phyloP scores from a whole-genome alignment of 2,888 invertebrate genomes.

The Petrophora chlorosata region DNA sequence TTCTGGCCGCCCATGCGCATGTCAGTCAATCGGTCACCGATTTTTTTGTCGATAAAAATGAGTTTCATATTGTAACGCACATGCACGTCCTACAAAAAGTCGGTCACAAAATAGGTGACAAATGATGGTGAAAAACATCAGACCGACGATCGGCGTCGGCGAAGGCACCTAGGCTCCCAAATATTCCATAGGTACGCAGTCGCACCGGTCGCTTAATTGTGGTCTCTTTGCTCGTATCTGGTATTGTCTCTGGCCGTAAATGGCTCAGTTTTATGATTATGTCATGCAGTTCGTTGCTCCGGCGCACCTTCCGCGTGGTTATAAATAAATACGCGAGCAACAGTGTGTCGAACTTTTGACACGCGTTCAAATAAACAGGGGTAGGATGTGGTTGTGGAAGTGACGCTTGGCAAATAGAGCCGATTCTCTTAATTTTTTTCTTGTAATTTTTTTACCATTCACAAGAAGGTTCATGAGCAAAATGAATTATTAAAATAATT shows the following conservation, averaged over 20 bases:
- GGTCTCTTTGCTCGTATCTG: slow-evolving; percentile 9
- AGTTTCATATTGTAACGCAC: too few relatives aligned
- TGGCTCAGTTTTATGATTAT: slow-evolving; percentile 38
- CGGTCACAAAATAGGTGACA: too few relatives aligned
- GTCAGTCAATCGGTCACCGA: too few relatives aligned
- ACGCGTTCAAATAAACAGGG: slow-evolving; percentile 74
- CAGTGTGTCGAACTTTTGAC: slow-evolving; percentile 77
- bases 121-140: neutral
- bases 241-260: slow-evolving; percentile 28
- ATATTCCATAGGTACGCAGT: too few relatives aligned
- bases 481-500: too few relatives aligned
- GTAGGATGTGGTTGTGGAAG: slow-evolving; percentile 58
- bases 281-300: slow-evolving; percentile 71
- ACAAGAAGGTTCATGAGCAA: too few relatives aligned
- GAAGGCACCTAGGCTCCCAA: too few relatives aligned
- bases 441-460: too few relatives aligned
- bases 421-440: too few relatives aligned
- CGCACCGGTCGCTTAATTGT: neutral
- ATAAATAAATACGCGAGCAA: slow-evolving; percentile 62
- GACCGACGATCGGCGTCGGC: neutral
- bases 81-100: too few relatives aligned
- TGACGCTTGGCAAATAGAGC: slow-evolving; percentile 26
- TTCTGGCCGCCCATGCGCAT: too few relatives aligned
- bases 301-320: slow-evolving; percentile 74
- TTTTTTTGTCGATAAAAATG: too few relatives aligned